A percentile compares a stretch with the other conserved stretches of the same genome.
Evolutionary conservation across 1,140 invertebrate species (phyloP).

Genomic region (Drosophila rufa): DNA sequence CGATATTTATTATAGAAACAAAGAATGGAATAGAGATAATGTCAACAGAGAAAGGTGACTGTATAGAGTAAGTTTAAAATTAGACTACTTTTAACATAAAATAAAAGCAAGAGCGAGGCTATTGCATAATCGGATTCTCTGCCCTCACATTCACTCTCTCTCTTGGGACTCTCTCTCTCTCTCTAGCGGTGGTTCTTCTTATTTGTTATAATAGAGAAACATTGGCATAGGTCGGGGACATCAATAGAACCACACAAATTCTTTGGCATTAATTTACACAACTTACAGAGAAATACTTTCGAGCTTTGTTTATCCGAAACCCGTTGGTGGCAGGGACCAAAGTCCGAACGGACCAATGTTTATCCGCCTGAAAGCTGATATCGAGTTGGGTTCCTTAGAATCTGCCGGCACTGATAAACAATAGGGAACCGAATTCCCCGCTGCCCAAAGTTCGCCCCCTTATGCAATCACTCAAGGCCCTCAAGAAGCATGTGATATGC

Average conservation of each 20-base stretch:
- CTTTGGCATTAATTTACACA: conserved; percentile 36
- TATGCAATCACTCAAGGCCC: conserved; percentile 16
- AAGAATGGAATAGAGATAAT: conserved; percentile 18
- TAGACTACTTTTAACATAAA: conserved; percentile 44
- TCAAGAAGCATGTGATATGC: conserved; percentile 11
- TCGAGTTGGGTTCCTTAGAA: conserved; percentile 33
- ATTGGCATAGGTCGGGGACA: conserved; percentile 63
- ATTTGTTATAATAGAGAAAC: conserved; percentile 20
- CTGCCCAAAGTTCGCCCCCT: conserved; percentile 26
- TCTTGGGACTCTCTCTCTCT: conserved; percentile 1
- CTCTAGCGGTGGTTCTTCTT: neutral
- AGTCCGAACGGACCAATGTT: conserved; percentile 14
- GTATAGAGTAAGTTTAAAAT: conserved; percentile 55
- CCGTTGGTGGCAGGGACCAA: conserved; percentile 7
- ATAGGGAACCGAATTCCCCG: neutral
- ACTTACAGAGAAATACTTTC: conserved; percentile 12
- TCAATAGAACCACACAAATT: conserved; percentile 26
- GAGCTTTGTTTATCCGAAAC: conserved; percentile 9
- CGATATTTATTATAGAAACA: conserved; percentile 48
- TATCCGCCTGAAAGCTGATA: conserved; percentile 33
- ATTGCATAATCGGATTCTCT: conserved; percentile 54
- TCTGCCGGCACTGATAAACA: conserved; percentile 48
- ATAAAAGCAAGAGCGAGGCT: conserved; percentile 27
- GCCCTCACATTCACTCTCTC: neutral
- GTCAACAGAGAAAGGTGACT: conserved; percentile 33